Percentiles rank a stretch among this genome's conserved stretches.
phyloP scores from a whole-genome alignment of 2,797 vertebrate species.

The Phoebastria nigripes region DNA sequence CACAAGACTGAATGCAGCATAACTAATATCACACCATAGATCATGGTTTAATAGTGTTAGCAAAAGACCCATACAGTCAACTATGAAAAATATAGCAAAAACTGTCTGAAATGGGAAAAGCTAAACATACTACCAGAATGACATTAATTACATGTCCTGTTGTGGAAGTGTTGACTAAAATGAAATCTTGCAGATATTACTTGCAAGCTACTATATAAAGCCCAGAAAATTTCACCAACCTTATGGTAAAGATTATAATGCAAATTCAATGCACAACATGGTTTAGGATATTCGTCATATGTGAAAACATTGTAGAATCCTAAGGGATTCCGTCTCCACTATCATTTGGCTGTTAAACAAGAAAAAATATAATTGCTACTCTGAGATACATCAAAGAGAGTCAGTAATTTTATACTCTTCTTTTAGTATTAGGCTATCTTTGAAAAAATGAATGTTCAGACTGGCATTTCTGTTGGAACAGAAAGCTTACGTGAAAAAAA shows the following conservation, averaged over 20 bases:
- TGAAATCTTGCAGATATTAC: not conserved
- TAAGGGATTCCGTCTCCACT: not conserved
- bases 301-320: not conserved
- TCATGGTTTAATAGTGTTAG: not conserved
- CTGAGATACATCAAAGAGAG: not conserved
- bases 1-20: not conserved
- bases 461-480: not conserved
- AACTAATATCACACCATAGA: not conserved
- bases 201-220: not conserved
- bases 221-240: not conserved
- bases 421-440: not conserved
- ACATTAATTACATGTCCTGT: not conserved
- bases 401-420: not conserved
- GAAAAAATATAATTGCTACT: not conserved
- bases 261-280: not conserved
- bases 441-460: not conserved
- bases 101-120: not conserved
- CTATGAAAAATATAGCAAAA: not conserved
- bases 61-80: not conserved
- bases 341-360: not conserved
- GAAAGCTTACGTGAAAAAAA: not conserved
- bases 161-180: not conserved
- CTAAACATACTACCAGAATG: not conserved
- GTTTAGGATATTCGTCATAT: not conserved
- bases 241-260: not conserved